Evolutionary conservation across 2,888 invertebrate species (phyloP).

Genomic region (Cyclophora punctaria): DNA sequence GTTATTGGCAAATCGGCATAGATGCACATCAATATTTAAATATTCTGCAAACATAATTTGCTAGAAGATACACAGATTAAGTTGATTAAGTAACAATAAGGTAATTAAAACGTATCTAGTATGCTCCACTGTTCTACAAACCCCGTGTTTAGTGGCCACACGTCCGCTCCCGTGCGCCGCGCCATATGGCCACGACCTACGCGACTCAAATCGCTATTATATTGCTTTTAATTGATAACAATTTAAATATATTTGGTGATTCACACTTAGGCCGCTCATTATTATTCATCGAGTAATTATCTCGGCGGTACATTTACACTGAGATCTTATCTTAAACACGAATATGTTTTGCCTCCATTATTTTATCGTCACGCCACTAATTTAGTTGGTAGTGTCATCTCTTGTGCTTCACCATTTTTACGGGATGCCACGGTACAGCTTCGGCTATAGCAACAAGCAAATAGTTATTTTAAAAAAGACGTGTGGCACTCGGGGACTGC

Average conservation of each 20-base stretch:
- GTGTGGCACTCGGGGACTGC: too few species aligned
- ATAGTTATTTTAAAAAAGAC: too few species aligned
- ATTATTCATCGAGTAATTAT: constrained; percentile 74
- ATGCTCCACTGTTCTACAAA: not conserved
- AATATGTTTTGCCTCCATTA: constrained; percentile 67
- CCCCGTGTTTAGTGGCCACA: constrained; percentile 33
- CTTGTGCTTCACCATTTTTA: constrained; percentile 1
- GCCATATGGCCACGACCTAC: constrained; percentile 62
- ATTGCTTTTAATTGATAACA: constrained; percentile 76
- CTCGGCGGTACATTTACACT: constrained; percentile 60
- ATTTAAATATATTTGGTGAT: constrained; percentile 76
- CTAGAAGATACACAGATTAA: too few species aligned
- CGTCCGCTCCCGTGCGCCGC: constrained; percentile 46
- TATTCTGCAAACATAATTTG: too few species aligned
- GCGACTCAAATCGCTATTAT: constrained; percentile 73
- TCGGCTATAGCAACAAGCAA: too few species aligned
- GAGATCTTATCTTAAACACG: constrained; percentile 62
- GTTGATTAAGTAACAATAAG: too few species aligned
- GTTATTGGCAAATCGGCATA: too few species aligned
- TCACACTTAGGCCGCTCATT: constrained; percentile 72
- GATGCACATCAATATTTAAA: too few species aligned
- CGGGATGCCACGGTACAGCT: too few species aligned
- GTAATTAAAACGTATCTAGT: too few species aligned
- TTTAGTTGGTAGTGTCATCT: constrained; percentile 30
- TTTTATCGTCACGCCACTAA: constrained; percentile 60